Evolutionary conservation across 2,888 invertebrate species (phyloP), one percentile per base, ranked within the genome.

Genomic region (Dynastes grantii): DNA sequence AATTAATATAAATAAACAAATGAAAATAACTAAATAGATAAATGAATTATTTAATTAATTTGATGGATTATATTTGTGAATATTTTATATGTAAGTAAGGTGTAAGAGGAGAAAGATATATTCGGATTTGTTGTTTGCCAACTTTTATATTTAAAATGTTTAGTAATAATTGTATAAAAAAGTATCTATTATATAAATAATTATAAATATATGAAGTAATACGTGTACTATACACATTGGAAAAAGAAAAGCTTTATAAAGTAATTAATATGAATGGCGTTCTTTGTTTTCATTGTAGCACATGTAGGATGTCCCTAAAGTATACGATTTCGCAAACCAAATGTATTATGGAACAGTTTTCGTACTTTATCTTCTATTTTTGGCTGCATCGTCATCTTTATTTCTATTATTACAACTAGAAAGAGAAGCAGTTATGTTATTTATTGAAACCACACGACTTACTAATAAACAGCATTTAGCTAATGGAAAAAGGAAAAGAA

Each of bases 51-150:
- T 61, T 22, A 55, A 78, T 64, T 45, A 68, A 4, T 40, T 67
- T 16, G 49, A 68, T 32, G 27, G 63, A 68, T 51, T 68, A 68
- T 51, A 76, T 67, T 55, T 79, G 79, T 79, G 79, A 77, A 79
- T 79, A 77, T 77, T 79, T 77, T 71, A 77, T 79, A 55, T 55
- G n/a, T 55, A 40, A 79, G 77, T 65, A 77, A 67, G 78, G 64
- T 76, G 70, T 65, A 76, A 77, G 65, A 75, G 45, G 45, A 68
- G 29, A 29, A 68, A 40, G 49, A 51, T 22, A 51, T 29, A 79
- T 77, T 79, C 75, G 77, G 65, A 77, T 77, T 77, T 49, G 58
- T 79, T 79, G 75, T 77, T 75, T 79, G 77, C 77, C 75, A 77
- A 78, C 55, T 79, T 79, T 79, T 68, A 51, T 76, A 79, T 68